Evolutionary conservation across 2,113 vertebrate genomes (phyloP).

Genomic region (Astur gentilis): DNA sequence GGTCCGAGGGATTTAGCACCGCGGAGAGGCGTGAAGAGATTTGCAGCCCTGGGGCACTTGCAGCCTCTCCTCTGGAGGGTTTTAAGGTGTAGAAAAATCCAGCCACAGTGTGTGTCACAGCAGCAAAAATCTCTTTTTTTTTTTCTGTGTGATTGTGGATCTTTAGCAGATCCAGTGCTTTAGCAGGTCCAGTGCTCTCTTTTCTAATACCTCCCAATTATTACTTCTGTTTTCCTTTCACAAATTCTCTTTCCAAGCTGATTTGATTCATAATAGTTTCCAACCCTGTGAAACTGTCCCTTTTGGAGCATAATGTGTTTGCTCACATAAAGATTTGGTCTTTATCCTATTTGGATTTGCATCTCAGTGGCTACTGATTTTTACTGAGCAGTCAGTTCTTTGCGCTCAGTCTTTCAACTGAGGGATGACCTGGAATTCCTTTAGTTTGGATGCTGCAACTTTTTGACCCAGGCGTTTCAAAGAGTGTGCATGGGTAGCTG

Average conservation of each 20-base stretch:
- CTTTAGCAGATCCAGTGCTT: neutral
- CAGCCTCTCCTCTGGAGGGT: neutral
- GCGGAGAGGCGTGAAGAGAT: fast-evolving
- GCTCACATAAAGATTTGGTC: neutral
- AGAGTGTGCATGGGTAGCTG: neutral
- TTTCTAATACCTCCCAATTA: neutral
- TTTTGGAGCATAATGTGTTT: neutral
- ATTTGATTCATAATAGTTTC: neutral
- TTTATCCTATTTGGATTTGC: neutral
- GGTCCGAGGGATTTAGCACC: neutral
- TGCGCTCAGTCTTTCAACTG: neutral
- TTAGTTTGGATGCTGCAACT: neutral
- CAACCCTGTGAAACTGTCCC: neutral
- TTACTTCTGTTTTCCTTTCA: neutral
- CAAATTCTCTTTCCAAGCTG: neutral
- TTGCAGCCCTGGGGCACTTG: neutral
- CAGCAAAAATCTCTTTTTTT: neutral
- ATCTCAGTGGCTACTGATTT: neutral
- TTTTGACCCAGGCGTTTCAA: neutral
- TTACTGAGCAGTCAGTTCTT: neutral
- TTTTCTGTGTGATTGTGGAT: neutral
- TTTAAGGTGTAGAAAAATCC: neutral
- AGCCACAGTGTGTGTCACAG: neutral
- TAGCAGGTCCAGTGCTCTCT: neutral
- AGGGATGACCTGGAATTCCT: neutral